phyloP scores from a whole-genome alignment of 2,888 invertebrate species.

The Chymomyza fuscimana region DNA sequence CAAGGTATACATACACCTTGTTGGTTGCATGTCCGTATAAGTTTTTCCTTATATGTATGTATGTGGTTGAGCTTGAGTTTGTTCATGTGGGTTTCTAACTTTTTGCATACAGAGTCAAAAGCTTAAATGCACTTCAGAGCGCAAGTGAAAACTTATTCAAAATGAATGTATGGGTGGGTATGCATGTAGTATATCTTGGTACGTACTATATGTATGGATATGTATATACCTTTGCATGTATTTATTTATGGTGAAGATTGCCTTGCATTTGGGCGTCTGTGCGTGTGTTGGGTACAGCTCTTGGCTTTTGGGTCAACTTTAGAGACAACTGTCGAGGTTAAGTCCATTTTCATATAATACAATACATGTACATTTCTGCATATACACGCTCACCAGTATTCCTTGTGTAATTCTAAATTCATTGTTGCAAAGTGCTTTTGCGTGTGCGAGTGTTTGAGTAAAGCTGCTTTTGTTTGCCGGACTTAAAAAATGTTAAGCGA shows the following conservation, averaged over 20 bases:
- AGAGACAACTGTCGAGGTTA: constrained; percentile 57
- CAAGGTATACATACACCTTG: background rate
- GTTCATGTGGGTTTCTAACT: background rate
- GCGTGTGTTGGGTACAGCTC: background rate
- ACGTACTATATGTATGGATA: background rate
- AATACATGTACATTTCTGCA: background rate
- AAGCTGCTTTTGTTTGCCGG: constrained; percentile 57
- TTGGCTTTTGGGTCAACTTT: constrained; percentile 55
- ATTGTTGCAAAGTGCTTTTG: constrained; percentile 58
- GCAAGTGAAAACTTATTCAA: constrained; percentile 52
- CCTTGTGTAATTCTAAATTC: constrained; percentile 55
- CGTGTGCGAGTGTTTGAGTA: constrained; percentile 25
- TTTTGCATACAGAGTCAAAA: constrained; percentile 21
- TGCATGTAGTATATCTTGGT: too few relatives aligned
- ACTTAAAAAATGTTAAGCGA: constrained; percentile 12
- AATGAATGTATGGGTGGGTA: constrained; percentile 13
- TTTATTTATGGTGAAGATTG: constrained; percentile 4
- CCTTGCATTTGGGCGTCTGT: background rate
- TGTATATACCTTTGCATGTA: constrained; percentile 8
- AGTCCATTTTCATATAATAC: constrained; percentile 55
- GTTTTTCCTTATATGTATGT: background rate
- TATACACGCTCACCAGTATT: constrained; percentile 44
- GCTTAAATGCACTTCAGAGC: constrained; percentile 62
- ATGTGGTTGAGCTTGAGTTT: background rate
- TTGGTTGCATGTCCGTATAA: background rate